phyloP scores from a whole-genome alignment of 2,888 invertebrate species.

The Acholoe squamosa region DNA sequence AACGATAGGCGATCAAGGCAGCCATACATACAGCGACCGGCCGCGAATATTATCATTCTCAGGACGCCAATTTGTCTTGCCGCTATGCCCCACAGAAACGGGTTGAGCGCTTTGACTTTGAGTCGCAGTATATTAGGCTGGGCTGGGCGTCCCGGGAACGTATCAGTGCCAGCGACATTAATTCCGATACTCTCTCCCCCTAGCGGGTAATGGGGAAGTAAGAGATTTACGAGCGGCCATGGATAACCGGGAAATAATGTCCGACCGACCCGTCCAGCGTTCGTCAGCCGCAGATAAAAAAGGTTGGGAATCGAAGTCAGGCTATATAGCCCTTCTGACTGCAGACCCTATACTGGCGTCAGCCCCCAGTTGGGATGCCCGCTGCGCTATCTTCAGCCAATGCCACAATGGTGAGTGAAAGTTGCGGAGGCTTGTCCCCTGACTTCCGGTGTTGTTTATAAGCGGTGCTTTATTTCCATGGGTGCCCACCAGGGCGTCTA shows the following conservation, averaged over 20 bases:
- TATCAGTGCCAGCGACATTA: slow-evolving; percentile 52
- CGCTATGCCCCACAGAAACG: slow-evolving; percentile 23
- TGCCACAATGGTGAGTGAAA: not conserved
- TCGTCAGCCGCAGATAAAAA: slow-evolving; percentile 56
- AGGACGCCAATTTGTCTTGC: slow-evolving; percentile 54
- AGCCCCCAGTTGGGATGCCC: not conserved
- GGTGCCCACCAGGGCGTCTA: slow-evolving; percentile 40
- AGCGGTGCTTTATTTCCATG: slow-evolving; percentile 34
- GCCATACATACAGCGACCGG: slow-evolving; percentile 24
- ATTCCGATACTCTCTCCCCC: slow-evolving; percentile 60
- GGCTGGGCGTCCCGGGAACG: slow-evolving; percentile 46
- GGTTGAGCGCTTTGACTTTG: slow-evolving; percentile 62
- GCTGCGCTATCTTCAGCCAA: not conserved
- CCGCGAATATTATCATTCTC: slow-evolving; percentile 58
- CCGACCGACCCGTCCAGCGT: slow-evolving; percentile 31
- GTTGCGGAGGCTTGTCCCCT: slow-evolving; percentile 35
- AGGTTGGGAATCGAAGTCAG: slow-evolving; percentile 53
- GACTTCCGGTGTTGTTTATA: slow-evolving; percentile 45
- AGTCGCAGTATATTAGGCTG: slow-evolving; percentile 59
- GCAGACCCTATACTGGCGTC: not conserved
- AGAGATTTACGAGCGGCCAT: slow-evolving; percentile 57
- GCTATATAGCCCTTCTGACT: not conserved
- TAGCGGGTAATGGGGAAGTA: slow-evolving; percentile 58
- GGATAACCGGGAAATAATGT: slow-evolving; percentile 62
- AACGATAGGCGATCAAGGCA: slow-evolving; percentile 54